Conservation (phyloP, 1,140 invertebrate genomes). For the Vanessa tameamea region DNA sequence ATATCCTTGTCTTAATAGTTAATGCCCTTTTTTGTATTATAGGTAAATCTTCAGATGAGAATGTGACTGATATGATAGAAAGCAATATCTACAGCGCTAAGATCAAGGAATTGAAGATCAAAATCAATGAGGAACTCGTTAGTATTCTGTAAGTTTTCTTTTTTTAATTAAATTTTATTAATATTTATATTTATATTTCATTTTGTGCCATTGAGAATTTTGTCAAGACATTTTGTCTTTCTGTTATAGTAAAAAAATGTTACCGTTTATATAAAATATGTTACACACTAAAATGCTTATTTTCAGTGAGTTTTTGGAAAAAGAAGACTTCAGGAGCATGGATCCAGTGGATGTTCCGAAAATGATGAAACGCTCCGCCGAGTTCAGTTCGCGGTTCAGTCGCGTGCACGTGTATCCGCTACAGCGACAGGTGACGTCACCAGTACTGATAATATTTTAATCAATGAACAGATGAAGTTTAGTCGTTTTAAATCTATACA, state of each 20-base stretch:
- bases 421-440: conserved; percentile 60
- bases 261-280: too few species aligned
- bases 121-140: conserved; percentile 53
- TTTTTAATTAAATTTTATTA: neutral
- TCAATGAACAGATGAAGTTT: too few species aligned
- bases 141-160: conserved; percentile 54
- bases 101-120: conserved; percentile 58
- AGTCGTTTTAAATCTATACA: too few species aligned
- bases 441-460: too few species aligned
- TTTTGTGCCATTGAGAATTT: too few species aligned
- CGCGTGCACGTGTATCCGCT: conserved; percentile 66
- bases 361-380: conserved; percentile 48
- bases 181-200: too few species aligned
- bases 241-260: too few species aligned
- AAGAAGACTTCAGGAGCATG: conserved; percentile 35
- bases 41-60: conserved; percentile 60
- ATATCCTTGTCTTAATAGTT: too few species aligned
- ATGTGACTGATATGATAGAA: conserved; percentile 57
- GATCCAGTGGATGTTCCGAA: conserved; percentile 51
- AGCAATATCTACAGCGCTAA: conserved; percentile 66
- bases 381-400: conserved; percentile 59
- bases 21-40: conserved; percentile 1
- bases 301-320: conserved; percentile 25
- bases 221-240: too few species aligned
- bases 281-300: neutral